Evolutionary conservation across 2,113 vertebrate genomes (phyloP).

Genomic region (Podocnemis expansa): DNA sequence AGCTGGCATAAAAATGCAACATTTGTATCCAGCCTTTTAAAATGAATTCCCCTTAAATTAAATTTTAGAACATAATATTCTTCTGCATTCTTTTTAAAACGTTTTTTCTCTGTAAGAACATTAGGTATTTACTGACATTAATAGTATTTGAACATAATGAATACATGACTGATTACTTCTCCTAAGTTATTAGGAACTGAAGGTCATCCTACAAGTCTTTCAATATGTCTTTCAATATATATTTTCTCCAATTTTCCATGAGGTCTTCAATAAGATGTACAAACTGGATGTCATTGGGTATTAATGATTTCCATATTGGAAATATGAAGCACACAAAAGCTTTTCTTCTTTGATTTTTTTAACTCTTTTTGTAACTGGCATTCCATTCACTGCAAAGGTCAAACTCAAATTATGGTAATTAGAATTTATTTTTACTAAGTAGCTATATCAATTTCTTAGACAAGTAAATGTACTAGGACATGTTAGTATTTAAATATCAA

Average conservation of each 20-base stretch:
- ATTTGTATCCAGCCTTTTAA: neutral
- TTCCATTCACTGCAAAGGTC: neutral
- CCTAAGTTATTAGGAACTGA: neutral
- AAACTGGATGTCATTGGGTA: neutral
- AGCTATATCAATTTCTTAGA: neutral
- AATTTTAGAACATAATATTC: neutral
- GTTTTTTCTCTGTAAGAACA: neutral
- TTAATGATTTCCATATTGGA: neutral
- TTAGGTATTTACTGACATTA: neutral
- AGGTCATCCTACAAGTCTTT: constrained; percentile 17
- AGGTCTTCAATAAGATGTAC: neutral
- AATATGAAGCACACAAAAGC: neutral
- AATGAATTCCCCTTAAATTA: neutral
- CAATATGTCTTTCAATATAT: neutral
- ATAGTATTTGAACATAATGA: neutral
- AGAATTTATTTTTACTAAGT: neutral
- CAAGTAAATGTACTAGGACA: neutral
- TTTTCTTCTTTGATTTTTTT: neutral
- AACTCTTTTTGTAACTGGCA: neutral
- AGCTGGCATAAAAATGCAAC: fast-evolving
- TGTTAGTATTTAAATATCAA: neutral
- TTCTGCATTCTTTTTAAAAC: neutral
- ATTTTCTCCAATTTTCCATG: constrained; percentile 2
- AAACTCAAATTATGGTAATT: neutral
- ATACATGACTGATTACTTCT: neutral